phyloP scores from a whole-genome alignment of 2,888 invertebrate species.

The Melinaea marsaeus region DNA sequence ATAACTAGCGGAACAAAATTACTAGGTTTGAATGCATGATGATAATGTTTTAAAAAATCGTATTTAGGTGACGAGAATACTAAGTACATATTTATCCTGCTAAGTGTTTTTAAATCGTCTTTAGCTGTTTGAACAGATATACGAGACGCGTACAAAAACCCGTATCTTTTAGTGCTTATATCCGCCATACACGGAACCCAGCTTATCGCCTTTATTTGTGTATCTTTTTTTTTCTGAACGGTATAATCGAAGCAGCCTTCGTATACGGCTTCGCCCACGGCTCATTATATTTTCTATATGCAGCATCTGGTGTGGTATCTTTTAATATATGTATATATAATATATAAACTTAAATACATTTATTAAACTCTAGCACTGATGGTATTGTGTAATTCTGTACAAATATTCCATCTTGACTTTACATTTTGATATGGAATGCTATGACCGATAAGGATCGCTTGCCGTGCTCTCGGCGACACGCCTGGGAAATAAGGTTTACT shows the following conservation, averaged over 20 bases:
- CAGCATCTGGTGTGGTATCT: neutral
- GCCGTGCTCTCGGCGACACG: neutral
- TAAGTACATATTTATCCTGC: conserved; percentile 13
- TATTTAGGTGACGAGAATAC: conserved; percentile 7
- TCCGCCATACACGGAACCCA: conserved; percentile 1
- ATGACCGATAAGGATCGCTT: neutral
- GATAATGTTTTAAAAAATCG: neutral
- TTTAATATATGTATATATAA: too few relatives aligned
- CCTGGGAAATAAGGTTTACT: neutral
- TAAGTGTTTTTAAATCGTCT: conserved; percentile 18
- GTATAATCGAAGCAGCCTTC: neutral
- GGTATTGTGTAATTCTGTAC: conserved; percentile 2
- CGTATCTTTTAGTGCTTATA: conserved; percentile 12
- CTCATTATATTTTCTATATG: neutral
- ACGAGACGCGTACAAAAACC: conserved; percentile 13
- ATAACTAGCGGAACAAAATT: neutral
- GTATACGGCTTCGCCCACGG: neutral
- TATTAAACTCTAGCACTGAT: neutral
- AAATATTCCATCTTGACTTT: conserved; percentile 1
- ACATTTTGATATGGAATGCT: neutral
- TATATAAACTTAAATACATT: neutral
- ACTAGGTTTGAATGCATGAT: neutral
- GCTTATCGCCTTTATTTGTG: conserved; percentile 4
- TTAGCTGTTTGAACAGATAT: conserved; percentile 17
- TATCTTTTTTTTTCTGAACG: neutral